phyloP scores from a whole-genome alignment of 2,888 invertebrate genomes.

The Lydus trimaculatus region DNA sequence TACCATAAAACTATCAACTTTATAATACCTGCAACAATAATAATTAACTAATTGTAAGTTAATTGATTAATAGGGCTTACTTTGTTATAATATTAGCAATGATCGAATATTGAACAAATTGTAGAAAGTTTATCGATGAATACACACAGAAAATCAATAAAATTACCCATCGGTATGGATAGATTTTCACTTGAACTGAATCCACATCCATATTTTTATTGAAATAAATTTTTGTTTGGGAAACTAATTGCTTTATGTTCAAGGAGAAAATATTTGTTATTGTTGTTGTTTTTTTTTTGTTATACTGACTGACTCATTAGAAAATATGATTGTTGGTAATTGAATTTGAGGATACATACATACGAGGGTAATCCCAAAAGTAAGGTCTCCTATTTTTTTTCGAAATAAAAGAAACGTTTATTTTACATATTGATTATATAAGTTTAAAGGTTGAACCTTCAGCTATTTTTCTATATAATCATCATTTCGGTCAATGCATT shows the following conservation, averaged over 20 bases:
- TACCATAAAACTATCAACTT: slow-evolving; percentile 72
- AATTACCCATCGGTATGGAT: slow-evolving; percentile 75
- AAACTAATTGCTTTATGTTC: neutral
- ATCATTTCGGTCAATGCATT: no score
- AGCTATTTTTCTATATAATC: no score
- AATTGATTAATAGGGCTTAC: slow-evolving; percentile 39
- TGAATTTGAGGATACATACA: no score
- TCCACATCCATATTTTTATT: neutral
- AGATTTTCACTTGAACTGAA: slow-evolving; percentile 33
- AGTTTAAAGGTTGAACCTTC: no score
- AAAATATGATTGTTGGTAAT: no score
- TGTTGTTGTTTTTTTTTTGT: no score
- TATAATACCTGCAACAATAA: slow-evolving; percentile 68
- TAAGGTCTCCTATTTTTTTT: no score
- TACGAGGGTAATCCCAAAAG: no score
- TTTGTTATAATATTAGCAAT: slow-evolving; percentile 80
- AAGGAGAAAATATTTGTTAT: neutral
- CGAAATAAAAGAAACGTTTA: no score
- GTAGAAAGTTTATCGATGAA: slow-evolving; percentile 89
- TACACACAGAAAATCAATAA: slow-evolving; percentile 83
- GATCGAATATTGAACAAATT: slow-evolving; percentile 95
- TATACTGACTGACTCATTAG: no score
- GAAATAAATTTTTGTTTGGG: neutral
- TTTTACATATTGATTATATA: no score
- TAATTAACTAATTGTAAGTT: no score